These are phyloP conservation scores for Artibeus jamaicensis DNA, from an alignment of 2,797 vertebrate species.

Conservation along the genomic window DNA sequence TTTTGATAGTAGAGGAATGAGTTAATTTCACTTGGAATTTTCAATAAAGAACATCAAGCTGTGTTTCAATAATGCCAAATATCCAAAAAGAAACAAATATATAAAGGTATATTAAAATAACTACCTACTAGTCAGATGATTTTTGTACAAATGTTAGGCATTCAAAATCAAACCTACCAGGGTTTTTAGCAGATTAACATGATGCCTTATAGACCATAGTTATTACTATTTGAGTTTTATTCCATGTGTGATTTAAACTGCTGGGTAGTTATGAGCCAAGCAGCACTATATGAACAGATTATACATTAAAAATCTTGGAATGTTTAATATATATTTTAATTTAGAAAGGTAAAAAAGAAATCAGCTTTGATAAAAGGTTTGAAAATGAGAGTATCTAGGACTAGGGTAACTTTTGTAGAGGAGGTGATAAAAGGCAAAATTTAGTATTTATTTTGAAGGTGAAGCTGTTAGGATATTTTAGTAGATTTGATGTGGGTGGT, in stretches of 20 bases:
- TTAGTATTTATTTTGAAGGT: conserved; percentile 5
- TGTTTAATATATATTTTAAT: background rate
- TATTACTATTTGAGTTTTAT: background rate
- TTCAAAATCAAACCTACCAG: background rate
- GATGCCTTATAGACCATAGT: background rate
- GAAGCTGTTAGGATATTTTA: background rate
- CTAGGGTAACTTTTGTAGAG: background rate
- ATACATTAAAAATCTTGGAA: background rate
- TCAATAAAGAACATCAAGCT: background rate
- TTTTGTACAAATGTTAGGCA: background rate
- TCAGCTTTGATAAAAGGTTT: background rate
- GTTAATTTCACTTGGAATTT: background rate
- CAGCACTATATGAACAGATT: background rate
- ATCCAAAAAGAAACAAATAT: background rate
- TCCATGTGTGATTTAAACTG: background rate
- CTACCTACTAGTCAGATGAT: background rate
- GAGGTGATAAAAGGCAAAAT: background rate
- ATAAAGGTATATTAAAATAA: background rate
- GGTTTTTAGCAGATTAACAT: background rate
- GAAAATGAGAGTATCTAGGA: background rate
- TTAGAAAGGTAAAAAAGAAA: background rate
- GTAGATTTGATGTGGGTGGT: background rate
- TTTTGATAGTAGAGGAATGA: background rate
- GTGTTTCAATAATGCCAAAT: background rate
- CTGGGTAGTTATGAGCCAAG: background rate